A percentile compares a stretch with the other conserved stretches of the same genome.
Conservation (phyloP, 2,888 invertebrate genomes). For the Myopa testacea region DNA sequence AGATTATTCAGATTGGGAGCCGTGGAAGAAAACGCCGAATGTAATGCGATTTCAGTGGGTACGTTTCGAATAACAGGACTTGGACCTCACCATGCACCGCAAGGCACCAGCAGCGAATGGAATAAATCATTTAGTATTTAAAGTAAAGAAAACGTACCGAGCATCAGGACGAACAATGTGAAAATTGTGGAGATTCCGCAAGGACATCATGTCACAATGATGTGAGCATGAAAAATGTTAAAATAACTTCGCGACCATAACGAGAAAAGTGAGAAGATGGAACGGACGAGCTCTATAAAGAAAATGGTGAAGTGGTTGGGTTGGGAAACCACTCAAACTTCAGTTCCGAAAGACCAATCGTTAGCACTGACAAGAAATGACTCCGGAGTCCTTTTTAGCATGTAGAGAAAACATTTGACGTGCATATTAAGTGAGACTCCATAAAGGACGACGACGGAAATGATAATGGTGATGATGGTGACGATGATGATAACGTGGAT, state of each 20-base stretch:
- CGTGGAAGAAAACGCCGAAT: background rate
- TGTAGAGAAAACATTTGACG: slow-evolving; percentile 11
- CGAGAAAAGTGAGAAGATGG: background rate
- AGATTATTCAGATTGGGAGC: too few species aligned
- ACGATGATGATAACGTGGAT: background rate
- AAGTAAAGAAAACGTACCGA: background rate
- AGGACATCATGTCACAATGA: slow-evolving; percentile 29
- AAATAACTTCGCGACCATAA: slow-evolving; percentile 27
- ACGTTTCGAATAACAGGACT: slow-evolving; percentile 1
- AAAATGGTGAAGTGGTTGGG: background rate
- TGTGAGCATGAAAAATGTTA: slow-evolving; percentile 34
- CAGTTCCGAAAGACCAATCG: too few species aligned
- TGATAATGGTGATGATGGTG: slow-evolving; percentile 11
- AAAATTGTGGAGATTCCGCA: slow-evolving; percentile 22
- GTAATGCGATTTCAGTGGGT: slow-evolving; percentile 30
- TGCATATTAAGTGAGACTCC: slow-evolving; percentile 25
- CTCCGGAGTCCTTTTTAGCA: background rate
- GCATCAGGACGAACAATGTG: slow-evolving; percentile 7
- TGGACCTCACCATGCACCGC: background rate
- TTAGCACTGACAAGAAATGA: too few species aligned
- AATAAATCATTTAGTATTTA: slow-evolving; percentile 38
- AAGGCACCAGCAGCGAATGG: slow-evolving; percentile 10
- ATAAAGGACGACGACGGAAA: background rate
- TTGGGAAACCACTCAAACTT: too few species aligned
- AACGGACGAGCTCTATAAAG: background rate